Conservation (phyloP, 2,888 invertebrate genomes). For the Trypoxylon attenuatum region DNA sequence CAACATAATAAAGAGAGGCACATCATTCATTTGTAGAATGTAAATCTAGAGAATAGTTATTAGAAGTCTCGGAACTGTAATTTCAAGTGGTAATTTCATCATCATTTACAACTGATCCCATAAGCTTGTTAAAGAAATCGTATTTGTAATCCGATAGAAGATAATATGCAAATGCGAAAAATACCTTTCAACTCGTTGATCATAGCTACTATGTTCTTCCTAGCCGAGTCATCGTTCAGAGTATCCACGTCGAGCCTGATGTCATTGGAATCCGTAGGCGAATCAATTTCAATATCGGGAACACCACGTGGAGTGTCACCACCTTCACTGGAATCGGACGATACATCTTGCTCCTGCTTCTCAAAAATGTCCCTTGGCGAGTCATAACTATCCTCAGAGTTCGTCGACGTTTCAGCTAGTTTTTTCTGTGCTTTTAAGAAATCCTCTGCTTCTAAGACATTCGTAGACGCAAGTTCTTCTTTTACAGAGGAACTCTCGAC, state of each 20-base stretch:
- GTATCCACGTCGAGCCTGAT: slow-evolving; percentile 63
- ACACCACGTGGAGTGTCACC: slow-evolving; percentile 66
- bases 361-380: slow-evolving; percentile 5
- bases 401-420: background rate
- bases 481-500: background rate
- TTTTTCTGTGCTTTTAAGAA: background rate
- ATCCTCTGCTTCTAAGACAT: background rate
- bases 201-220: slow-evolving; percentile 71
- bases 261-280: slow-evolving; percentile 64
- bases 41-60: slow-evolving; percentile 9
- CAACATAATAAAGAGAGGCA: no score
- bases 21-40: slow-evolving; percentile 26
- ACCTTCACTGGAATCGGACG: slow-evolving; percentile 66
- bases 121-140: slow-evolving; percentile 2
- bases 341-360: slow-evolving; percentile 57
- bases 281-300: slow-evolving; percentile 69
- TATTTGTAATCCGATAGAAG: no score
- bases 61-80: slow-evolving; percentile 3
- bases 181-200: slow-evolving; percentile 71
- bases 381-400: background rate
- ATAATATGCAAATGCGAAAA: background rate
- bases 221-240: slow-evolving; percentile 66
- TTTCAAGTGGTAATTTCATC: no score
- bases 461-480: background rate
- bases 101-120: slow-evolving; percentile 12